Conservation (phyloP, 2,797 vertebrate species). For the Sparus aurata region DNA sequence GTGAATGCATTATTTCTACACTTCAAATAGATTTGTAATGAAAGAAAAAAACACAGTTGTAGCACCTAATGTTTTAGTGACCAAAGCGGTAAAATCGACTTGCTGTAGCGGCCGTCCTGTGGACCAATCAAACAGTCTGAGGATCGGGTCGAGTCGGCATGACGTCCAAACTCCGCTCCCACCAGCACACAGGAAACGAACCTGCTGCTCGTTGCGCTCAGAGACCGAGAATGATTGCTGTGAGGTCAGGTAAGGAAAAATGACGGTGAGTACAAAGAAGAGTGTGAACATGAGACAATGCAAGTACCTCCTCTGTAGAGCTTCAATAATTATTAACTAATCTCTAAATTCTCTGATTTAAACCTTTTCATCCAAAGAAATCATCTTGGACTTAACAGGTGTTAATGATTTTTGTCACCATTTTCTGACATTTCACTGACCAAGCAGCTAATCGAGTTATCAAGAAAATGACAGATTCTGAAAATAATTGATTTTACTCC, state of each 20-base stretch:
- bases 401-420: too few relatives aligned
- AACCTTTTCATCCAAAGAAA: too few relatives aligned
- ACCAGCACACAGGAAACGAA: constrained; percentile 85
- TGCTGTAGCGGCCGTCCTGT: constrained; percentile 85
- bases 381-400: too few relatives aligned
- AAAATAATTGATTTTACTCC: too few relatives aligned
- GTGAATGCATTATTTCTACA: background rate
- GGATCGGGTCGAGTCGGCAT: constrained; percentile 84
- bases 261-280: background rate
- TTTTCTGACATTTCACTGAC: too few relatives aligned
- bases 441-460: too few relatives aligned
- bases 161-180: constrained; percentile 87
- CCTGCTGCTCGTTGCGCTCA: constrained; percentile 87
- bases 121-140: constrained; percentile 86
- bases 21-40: background rate
- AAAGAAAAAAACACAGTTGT: background rate
- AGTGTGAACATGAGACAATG: background rate
- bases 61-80: constrained; percentile 84
- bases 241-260: constrained; percentile 18
- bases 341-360: too few relatives aligned
- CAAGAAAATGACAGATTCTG: too few relatives aligned
- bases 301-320: too few relatives aligned
- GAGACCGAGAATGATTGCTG: constrained; percentile 86
- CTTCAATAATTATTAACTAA: too few relatives aligned
- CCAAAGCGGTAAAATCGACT: constrained; percentile 82